Evolutionary conservation across 2,888 invertebrate genomes (phyloP).

Genomic region (Callosobruchus maculatus): DNA sequence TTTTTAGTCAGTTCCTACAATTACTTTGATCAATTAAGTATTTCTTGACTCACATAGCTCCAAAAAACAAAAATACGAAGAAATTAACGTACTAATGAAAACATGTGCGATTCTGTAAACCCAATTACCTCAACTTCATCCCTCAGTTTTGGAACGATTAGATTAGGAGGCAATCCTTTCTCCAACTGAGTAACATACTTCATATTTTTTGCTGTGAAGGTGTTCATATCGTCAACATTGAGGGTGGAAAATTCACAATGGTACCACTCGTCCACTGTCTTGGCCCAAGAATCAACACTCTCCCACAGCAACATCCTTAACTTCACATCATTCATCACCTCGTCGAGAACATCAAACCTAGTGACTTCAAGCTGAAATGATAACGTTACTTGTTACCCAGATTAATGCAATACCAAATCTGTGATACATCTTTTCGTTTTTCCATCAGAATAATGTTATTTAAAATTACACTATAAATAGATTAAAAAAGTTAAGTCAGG

Average conservation of each 20-base stretch:
- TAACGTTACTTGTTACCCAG: background rate
- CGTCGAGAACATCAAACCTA: constrained; percentile 75
- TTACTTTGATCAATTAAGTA: no score
- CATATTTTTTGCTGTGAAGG: constrained; percentile 61
- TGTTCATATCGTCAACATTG: constrained; percentile 70
- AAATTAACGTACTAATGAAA: no score
- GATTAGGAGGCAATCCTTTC: constrained; percentile 78
- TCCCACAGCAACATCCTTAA: constrained; percentile 79
- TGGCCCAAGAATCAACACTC: constrained; percentile 71
- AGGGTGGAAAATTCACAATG: constrained; percentile 60
- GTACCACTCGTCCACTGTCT: constrained; percentile 64
- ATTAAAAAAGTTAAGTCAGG: no score
- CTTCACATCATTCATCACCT: constrained; percentile 74
- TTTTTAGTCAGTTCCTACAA: no score
- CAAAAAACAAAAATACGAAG: no score
- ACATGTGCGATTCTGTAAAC: no score
- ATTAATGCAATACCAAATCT: no score
- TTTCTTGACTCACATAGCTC: no score
- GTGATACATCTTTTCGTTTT: no score
- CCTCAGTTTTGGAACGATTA: constrained; percentile 73
- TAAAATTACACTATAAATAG: no score
- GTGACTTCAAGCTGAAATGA: constrained; percentile 70
- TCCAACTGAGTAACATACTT: constrained; percentile 76
- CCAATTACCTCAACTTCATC: constrained; percentile 62
- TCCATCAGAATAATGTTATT: no score